Evolutionary conservation across 2,888 invertebrate species (phyloP).

Genomic region (Magallana nippona): DNA sequence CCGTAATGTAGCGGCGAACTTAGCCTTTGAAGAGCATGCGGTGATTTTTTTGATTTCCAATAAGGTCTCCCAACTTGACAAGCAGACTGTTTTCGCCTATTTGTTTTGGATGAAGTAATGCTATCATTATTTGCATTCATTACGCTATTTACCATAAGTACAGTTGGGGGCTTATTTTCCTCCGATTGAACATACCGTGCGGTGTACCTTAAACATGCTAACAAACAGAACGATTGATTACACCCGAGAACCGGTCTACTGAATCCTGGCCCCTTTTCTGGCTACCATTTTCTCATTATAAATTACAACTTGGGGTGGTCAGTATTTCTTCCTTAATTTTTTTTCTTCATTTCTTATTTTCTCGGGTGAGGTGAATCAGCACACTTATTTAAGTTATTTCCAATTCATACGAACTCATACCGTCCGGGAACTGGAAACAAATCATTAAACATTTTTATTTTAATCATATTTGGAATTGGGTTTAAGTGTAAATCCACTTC

Average conservation of each 20-base stretch:
- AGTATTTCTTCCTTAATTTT: neutral
- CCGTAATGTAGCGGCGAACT: constrained; percentile 28
- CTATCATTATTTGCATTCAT: constrained; percentile 12
- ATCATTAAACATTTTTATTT: constrained; percentile 29
- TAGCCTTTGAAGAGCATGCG: constrained; percentile 21
- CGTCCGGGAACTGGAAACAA: constrained; percentile 16
- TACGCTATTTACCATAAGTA: constrained; percentile 10
- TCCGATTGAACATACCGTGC: constrained; percentile 22
- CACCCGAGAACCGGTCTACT: constrained; percentile 21
- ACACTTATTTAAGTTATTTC: neutral
- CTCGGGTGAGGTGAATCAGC: constrained; percentile 4
- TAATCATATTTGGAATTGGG: constrained; percentile 36
- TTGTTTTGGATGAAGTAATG: constrained; percentile 30
- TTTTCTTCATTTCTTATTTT: neutral
- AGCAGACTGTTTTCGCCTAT: constrained; percentile 29
- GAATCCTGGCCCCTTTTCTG: constrained; percentile 33
- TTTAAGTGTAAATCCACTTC: constrained; percentile 30
- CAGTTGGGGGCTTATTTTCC: constrained; percentile 25
- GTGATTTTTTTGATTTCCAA: constrained; percentile 16
- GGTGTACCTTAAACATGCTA: constrained; percentile 31
- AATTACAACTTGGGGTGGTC: constrained; percentile 36
- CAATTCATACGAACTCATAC: neutral
- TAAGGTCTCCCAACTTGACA: constrained; percentile 12
- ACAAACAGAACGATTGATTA: constrained; percentile 41
- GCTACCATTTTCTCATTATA: constrained; percentile 44